A percentile compares a stretch with the other conserved stretches of the same genome.
These are phyloP conservation scores for Orussus abietinus DNA, from an alignment of 1,140 invertebrate genomes.

Conservation along the genomic window DNA sequence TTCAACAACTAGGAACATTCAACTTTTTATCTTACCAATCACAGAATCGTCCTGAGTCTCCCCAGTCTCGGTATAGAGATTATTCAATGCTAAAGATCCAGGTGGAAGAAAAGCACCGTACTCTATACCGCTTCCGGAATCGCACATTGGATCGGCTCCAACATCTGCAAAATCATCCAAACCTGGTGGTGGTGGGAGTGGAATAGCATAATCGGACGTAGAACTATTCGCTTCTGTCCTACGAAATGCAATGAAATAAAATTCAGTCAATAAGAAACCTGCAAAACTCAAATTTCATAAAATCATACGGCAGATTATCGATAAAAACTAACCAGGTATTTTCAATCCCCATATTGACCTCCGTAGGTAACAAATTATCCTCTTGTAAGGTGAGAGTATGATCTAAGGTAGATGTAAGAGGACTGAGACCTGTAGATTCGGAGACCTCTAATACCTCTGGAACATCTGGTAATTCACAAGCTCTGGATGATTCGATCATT, in stretches of 20 bases:
- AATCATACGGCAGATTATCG: neutral
- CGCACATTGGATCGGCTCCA: slow-evolving; percentile 32
- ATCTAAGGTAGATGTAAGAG: slow-evolving; percentile 44
- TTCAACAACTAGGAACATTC: slow-evolving; percentile 10
- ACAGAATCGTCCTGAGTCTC: slow-evolving; percentile 44
- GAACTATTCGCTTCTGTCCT: slow-evolving; percentile 48
- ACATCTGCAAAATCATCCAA: slow-evolving; percentile 41
- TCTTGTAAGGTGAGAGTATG: slow-evolving; percentile 45
- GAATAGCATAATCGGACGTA: slow-evolving; percentile 45
- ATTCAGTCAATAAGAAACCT: neutral
- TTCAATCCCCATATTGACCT: slow-evolving; percentile 49
- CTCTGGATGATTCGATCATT: slow-evolving; percentile 42
- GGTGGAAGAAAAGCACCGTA: slow-evolving; percentile 46
- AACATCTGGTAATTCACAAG: slow-evolving; percentile 35
- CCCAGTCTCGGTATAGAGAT: slow-evolving; percentile 44
- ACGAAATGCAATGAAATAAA: slow-evolving; percentile 4
- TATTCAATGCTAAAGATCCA: slow-evolving; percentile 34
- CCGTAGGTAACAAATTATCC: slow-evolving; percentile 34
- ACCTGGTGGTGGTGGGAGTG: slow-evolving; percentile 43
- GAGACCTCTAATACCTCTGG: slow-evolving; percentile 40
- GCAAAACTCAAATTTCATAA: neutral
- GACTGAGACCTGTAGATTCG: slow-evolving; percentile 47
- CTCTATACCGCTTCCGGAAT: slow-evolving; percentile 33
- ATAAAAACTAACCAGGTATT: slow-evolving; percentile 42
- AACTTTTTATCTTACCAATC: slow-evolving; percentile 33